Conservation (phyloP, 1,140 invertebrate genomes). For the Drosophila leontia region DNA sequence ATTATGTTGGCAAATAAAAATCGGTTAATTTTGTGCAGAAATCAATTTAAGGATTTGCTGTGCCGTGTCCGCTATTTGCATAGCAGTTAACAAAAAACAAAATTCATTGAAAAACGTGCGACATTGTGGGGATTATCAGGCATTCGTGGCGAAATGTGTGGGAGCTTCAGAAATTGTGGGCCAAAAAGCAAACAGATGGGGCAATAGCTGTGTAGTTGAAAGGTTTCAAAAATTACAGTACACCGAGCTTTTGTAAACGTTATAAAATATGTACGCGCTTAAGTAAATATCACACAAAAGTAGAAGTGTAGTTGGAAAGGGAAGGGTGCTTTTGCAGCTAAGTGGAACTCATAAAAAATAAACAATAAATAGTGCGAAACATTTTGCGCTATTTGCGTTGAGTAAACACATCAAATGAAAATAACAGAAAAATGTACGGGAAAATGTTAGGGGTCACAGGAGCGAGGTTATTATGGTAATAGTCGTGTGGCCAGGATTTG, state of each 20-base stretch:
- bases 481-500: slow-evolving; percentile 22
- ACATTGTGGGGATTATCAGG: slow-evolving; percentile 22
- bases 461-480: slow-evolving; percentile 28
- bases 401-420: slow-evolving; percentile 35
- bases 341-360: slow-evolving; percentile 40
- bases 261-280: slow-evolving; percentile 78
- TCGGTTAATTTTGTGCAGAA: slow-evolving; percentile 78
- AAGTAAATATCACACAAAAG: slow-evolving; percentile 53
- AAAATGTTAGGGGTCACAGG: neutral
- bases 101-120: slow-evolving; percentile 50
- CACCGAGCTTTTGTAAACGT: slow-evolving; percentile 70
- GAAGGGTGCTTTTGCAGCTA: slow-evolving; percentile 24
- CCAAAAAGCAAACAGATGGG: slow-evolving; percentile 66
- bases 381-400: slow-evolving; percentile 72
- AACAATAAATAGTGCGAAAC: slow-evolving; percentile 72
- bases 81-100: slow-evolving; percentile 62
- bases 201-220: slow-evolving; percentile 10
- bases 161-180: slow-evolving; percentile 62
- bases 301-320: slow-evolving; percentile 14
- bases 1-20: slow-evolving; percentile 62
- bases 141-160: slow-evolving; percentile 19
- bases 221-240: slow-evolving; percentile 62
- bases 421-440: slow-evolving; percentile 7
- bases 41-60: slow-evolving; percentile 78
- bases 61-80: slow-evolving; percentile 64